Percentiles rank a stretch among this genome's conserved stretches.
Conservation (phyloP, 2,113 vertebrate species). For the Climacteris rufus region DNA sequence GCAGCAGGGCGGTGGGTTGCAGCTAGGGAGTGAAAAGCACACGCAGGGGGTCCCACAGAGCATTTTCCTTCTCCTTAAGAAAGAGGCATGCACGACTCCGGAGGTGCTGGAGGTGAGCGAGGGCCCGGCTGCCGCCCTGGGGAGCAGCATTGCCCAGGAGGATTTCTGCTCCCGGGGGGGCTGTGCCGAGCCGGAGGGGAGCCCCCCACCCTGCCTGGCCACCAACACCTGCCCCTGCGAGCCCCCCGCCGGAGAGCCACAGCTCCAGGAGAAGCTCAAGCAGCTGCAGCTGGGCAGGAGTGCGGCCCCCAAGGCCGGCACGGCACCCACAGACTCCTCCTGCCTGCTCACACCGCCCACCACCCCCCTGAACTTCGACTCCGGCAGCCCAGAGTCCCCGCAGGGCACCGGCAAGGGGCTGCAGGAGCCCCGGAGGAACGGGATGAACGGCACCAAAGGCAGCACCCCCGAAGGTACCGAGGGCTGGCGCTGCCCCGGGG, state of each 20-base stretch:
- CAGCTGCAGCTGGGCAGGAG: slow-evolving; percentile 72
- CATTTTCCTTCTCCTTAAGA: slow-evolving; percentile 53
- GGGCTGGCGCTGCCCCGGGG: not conserved
- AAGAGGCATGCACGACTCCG: slow-evolving; percentile 63
- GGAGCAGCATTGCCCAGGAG: not conserved
- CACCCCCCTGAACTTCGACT: slow-evolving; percentile 81
- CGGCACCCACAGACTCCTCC: slow-evolving; percentile 69
- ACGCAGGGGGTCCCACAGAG: fast-evolving
- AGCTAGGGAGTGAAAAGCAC: not conserved
- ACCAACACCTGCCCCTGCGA: not conserved
- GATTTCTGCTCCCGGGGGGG: not conserved
- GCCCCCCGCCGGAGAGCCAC: not conserved
- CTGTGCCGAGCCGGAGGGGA: not conserved
- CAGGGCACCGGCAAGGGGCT: slow-evolving; percentile 60
- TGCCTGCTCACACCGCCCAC: slow-evolving; percentile 88
- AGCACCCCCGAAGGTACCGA: slow-evolving; percentile 74
- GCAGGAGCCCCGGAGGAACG: slow-evolving; percentile 67
- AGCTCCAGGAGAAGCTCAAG: slow-evolving; percentile 62
- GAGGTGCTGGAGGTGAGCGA: slow-evolving; percentile 56
- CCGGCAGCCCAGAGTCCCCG: not conserved
- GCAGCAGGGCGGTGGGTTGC: not conserved
- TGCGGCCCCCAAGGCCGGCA: slow-evolving; percentile 11
- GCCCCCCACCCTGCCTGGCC: not conserved
- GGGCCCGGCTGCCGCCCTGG: not conserved
- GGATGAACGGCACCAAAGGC: not conserved